Evolutionary conservation across 2,888 invertebrate genomes (phyloP), one percentile per base, ranked within the genome.

Genomic region (Troides oblongomaculatus): DNA sequence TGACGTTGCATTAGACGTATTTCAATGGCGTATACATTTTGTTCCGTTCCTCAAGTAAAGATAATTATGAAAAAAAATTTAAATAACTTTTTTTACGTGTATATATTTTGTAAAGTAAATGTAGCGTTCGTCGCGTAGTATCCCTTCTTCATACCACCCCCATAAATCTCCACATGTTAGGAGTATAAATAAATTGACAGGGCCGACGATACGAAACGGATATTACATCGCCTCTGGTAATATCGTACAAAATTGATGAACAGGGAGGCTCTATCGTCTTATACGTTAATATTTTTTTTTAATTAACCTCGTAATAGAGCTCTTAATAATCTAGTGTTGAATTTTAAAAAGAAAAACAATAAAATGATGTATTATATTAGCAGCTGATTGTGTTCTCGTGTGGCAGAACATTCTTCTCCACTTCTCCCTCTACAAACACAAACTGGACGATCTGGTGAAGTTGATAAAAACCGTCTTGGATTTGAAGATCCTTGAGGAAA

Each of bases 111-210:
- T 39, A 53, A 60, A 69, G 65, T 56, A 59, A 69, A 69, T 69
- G 69, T 69, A 63, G 59, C 58, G 30, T 68, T 63, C 63, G 59
- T 68, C 68, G 50, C 53, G 59, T 69, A 69, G 62, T 66, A 71
- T 62, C 66, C 61, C 70, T 69, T 67, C 70, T 23, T 46, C 46
- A 53, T 62, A 64, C 77, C 70, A 66, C 74, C 73, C 30, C 74
- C 76, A 77, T 74, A 77, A 81, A 81, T 81, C 78, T 81, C 77
- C 74, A 77, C 81, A 82, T 82, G 82, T 79, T 81, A 76, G 71
- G 30, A 78, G 77, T 75, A 81, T 83, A 83, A 82, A 84, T 81
- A 86, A 82, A 81, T 81, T 85, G 84, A 81, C 81, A 81, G 79
- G 66, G 23, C 39, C 69, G 62, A 65, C 78, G 76, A 81, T 81